Percentiles rank a stretch among this genome's conserved stretches.
These are phyloP conservation scores for Malaclemys terrapin DNA, from an alignment of 2,113 vertebrate species.

Conservation along the genomic window DNA sequence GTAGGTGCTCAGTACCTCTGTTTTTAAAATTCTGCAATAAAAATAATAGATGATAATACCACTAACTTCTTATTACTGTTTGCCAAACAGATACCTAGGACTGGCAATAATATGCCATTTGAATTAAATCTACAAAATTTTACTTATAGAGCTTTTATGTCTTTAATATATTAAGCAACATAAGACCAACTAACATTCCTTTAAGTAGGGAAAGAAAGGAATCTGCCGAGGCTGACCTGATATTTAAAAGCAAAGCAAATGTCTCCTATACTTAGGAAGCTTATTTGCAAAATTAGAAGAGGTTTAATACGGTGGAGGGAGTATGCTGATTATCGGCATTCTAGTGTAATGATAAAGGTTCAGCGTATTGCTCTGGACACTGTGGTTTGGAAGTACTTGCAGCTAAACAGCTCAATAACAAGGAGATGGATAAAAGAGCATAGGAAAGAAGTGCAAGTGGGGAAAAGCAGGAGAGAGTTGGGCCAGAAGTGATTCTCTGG, in stretches of 20 bases:
- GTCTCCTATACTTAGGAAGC: not conserved
- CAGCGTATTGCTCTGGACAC: not conserved
- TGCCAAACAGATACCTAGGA: too few species aligned
- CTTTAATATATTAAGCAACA: not conserved
- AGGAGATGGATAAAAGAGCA: not conserved
- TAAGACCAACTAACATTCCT: not conserved
- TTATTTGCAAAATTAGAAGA: not conserved
- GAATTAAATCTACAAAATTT: not conserved
- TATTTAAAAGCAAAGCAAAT: not conserved
- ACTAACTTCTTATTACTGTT: not conserved
- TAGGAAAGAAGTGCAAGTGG: not conserved
- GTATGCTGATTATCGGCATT: not conserved
- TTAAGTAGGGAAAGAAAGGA: not conserved
- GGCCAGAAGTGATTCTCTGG: not conserved
- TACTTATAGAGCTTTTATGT: conserved; percentile 11
- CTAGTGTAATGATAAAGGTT: not conserved
- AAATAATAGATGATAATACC: not conserved
- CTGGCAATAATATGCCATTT: too few species aligned
- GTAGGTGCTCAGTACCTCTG: not conserved
- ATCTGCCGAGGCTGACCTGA: not conserved
- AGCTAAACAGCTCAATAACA: not conserved
- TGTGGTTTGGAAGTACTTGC: not conserved
- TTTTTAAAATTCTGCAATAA: conserved; percentile 1
- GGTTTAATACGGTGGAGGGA: not conserved
- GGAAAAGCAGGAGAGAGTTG: not conserved